Conservation (phyloP, 2,888 invertebrate genomes). For the Xylota sylvarum region DNA sequence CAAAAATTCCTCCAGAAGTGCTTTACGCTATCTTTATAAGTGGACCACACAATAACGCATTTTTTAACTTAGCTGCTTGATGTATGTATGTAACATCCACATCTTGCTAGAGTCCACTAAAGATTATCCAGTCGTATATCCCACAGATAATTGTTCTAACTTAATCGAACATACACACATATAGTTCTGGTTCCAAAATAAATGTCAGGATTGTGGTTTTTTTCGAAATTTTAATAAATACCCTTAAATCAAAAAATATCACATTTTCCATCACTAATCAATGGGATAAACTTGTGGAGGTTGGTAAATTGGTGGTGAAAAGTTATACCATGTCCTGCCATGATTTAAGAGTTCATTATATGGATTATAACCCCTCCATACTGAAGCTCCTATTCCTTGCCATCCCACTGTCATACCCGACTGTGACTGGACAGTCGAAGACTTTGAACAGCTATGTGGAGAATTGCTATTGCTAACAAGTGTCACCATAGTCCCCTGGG, state of each 20-base stretch:
- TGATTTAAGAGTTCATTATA: neutral
- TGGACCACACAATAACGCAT: too few relatives aligned
- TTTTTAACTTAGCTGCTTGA: too few relatives aligned
- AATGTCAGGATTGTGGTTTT: neutral
- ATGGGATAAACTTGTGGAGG: slow-evolving; percentile 11
- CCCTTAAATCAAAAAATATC: neutral
- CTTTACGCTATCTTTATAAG: too few relatives aligned
- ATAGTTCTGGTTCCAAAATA: too few relatives aligned
- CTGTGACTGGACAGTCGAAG: neutral
- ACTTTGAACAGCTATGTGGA: neutral
- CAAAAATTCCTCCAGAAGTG: too few relatives aligned
- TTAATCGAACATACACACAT: too few relatives aligned
- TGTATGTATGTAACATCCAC: too few relatives aligned
- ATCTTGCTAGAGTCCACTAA: too few relatives aligned
- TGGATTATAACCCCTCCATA: neutral
- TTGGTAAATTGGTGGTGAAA: neutral
- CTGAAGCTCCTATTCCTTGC: neutral
- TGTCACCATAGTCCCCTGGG: neutral
- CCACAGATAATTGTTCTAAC: too few relatives aligned
- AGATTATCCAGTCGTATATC: too few relatives aligned
- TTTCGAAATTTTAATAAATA: slow-evolving; percentile 5
- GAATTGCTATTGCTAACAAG: neutral
- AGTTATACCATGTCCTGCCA: neutral
- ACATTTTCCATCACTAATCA: neutral
- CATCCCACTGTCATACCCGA: neutral